Percentiles rank a stretch among this genome's conserved stretches.
Conservation (phyloP, 2,888 invertebrate species). For the Ernsta delagoae region DNA sequence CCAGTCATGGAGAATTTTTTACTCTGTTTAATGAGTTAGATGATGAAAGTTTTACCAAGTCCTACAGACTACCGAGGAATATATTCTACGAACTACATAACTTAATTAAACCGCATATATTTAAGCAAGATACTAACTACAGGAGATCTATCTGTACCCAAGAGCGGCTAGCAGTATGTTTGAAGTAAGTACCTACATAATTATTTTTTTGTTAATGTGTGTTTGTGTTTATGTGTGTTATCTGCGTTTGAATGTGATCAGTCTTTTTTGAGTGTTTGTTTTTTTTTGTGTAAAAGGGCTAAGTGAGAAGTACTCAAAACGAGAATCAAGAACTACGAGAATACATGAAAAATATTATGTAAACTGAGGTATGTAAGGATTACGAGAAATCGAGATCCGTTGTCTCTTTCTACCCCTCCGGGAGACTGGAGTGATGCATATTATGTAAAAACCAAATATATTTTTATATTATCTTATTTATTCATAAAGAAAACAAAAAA, state of each 20-base stretch:
- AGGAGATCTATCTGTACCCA: constrained; percentile 25
- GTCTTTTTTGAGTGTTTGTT: constrained; percentile 26
- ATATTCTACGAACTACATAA: constrained; percentile 24
- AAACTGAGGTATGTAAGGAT: constrained; percentile 20
- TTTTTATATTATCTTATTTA: constrained; percentile 18
- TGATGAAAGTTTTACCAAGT: constrained; percentile 42
- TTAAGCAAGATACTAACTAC: constrained; percentile 22
- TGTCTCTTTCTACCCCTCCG: constrained; percentile 25
- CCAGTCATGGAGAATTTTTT: constrained; percentile 40
- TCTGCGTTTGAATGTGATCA: constrained; percentile 21
- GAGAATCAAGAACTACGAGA: constrained; percentile 20
- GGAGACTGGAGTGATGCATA: constrained; percentile 23
- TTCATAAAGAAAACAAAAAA: constrained; percentile 26
- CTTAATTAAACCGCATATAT: constrained; percentile 19
- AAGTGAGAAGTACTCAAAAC: constrained; percentile 25
- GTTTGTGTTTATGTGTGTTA: constrained; percentile 24
- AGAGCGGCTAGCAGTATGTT: constrained; percentile 24
- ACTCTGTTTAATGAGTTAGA: constrained; percentile 41
- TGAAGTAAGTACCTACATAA: constrained; percentile 23
- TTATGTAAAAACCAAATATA: constrained; percentile 22
- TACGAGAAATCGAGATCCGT: constrained; percentile 26
- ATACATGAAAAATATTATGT: constrained; percentile 26
- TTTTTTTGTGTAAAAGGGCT: constrained; percentile 26
- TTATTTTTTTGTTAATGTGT: constrained; percentile 22
- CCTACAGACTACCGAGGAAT: constrained; percentile 30